phyloP scores from a whole-genome alignment of 2,797 vertebrate species.

The Novumbra hubbsi region DNA sequence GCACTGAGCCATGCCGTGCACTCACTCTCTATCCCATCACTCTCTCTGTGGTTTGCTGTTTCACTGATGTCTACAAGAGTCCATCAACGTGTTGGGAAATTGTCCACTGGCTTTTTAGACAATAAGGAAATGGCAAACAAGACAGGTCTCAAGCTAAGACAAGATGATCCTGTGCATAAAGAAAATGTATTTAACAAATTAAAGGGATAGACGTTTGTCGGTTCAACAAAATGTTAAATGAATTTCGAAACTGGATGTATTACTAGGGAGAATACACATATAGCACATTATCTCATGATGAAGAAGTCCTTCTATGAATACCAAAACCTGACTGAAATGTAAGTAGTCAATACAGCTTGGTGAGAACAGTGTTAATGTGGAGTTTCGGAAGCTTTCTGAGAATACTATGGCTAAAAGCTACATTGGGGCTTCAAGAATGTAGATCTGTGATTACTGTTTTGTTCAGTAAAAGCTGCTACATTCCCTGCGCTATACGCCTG shows the following conservation, averaged over 20 bases:
- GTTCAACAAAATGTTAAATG: constrained; percentile 51
- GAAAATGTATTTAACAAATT: constrained; percentile 10
- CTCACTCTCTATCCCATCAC: constrained; percentile 8
- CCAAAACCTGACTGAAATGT: constrained; percentile 34
- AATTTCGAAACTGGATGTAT: constrained; percentile 58
- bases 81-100: neutral
- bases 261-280: constrained; percentile 56
- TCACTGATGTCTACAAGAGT: neutral
- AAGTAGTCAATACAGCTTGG: constrained; percentile 37
- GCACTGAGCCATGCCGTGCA: constrained; percentile 48
- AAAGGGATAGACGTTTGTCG: constrained; percentile 2
- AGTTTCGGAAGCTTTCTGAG: neutral
- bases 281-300: constrained; percentile 58
- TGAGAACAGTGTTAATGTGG: constrained; percentile 53
- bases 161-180: neutral
- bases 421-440: too few species aligned
- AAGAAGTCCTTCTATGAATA: constrained; percentile 54
- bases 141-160: neutral
- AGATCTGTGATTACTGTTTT: too few species aligned
- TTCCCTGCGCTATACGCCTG: too few species aligned
- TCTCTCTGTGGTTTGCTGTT: constrained; percentile 14
- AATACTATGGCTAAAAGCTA: neutral
- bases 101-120: neutral
- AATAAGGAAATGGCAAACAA: neutral
- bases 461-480: too few species aligned